Percentiles rank a stretch among this genome's conserved stretches.
These are phyloP conservation scores for Lampris incognitus DNA, from an alignment of 2,113 vertebrate genomes.

Conservation along the genomic window DNA sequence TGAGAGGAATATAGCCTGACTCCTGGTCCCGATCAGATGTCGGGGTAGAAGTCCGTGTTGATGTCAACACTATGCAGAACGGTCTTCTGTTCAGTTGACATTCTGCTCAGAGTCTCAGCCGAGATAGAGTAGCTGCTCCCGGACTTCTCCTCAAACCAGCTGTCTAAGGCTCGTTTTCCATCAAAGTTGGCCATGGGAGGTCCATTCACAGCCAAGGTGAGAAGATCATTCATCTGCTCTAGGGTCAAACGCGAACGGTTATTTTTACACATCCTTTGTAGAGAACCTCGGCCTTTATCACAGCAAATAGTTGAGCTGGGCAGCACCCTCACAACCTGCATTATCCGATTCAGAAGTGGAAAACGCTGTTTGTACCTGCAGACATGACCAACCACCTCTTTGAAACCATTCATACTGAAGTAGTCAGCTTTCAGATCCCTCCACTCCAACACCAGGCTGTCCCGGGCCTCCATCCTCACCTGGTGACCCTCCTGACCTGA, in stretches of 20 bases:
- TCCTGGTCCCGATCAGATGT: conserved; percentile 77
- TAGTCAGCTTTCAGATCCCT: conserved; percentile 94
- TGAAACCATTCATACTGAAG: conserved; percentile 91
- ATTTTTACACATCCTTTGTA: conserved; percentile 90
- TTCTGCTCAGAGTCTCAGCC: conserved; percentile 87
- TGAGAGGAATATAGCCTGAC: conserved; percentile 26
- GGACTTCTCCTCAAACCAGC: conserved; percentile 98
- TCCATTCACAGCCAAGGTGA: conserved; percentile 90
- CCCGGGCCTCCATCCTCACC: conserved; percentile 83
- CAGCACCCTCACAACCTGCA: conserved; percentile 90
- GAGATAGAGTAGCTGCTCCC: conserved; percentile 89
- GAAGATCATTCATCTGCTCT: conserved; percentile 93
- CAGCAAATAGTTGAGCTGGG: conserved; percentile 92
- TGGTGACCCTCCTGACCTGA: conserved; percentile 82
- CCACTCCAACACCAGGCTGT: conserved; percentile 90
- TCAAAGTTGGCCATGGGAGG: conserved; percentile 91
- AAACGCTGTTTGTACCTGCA: conserved; percentile 93
- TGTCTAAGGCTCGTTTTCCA: conserved; percentile 92
- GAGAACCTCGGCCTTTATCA: conserved; percentile 88
- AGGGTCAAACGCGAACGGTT: conserved; percentile 89
- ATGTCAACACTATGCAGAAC: conserved; percentile 86
- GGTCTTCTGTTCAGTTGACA: conserved; percentile 90
- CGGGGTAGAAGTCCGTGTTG: conserved; percentile 88
- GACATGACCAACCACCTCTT: conserved; percentile 90
- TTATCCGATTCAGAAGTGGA: conserved; percentile 89